Conservation (phyloP, 2,888 invertebrate species). For the Tanypteryx hageni region DNA sequence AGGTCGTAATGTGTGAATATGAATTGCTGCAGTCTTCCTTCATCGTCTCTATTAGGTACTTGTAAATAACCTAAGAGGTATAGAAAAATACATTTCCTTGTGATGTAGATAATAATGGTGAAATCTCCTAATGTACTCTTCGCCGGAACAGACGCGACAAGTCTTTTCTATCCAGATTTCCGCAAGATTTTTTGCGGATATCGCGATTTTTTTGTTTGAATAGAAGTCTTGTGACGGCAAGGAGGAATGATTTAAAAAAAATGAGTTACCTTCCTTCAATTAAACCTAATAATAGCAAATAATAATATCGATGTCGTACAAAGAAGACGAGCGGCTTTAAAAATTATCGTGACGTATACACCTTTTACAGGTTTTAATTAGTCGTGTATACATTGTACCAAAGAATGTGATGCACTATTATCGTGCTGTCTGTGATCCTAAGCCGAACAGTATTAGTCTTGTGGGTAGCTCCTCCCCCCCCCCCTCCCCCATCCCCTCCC, state of each 20-base stretch:
- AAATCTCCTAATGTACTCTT: background rate
- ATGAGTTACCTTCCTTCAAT: background rate
- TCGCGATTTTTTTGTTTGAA: background rate
- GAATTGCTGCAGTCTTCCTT: slow-evolving; percentile 3
- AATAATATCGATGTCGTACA: background rate
- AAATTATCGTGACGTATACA: background rate
- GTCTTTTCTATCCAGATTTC: too few relatives aligned
- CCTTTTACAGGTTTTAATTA: background rate
- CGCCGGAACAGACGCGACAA: background rate
- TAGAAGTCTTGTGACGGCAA: background rate
- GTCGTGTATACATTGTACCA: slow-evolving; percentile 52
- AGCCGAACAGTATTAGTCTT: slow-evolving; percentile 58
- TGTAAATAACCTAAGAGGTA: background rate
- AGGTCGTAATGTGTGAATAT: background rate
- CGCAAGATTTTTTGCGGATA: background rate
- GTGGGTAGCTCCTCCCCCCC: background rate
- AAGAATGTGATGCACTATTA: slow-evolving; percentile 52
- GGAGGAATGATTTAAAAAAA: background rate
- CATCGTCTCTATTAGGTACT: background rate
- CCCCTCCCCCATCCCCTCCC: too few relatives aligned
- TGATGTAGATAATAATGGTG: background rate
- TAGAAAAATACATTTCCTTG: background rate
- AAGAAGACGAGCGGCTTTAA: background rate
- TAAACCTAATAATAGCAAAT: background rate
- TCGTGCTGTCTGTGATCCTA: slow-evolving; percentile 50